Percentiles rank a stretch among this genome's conserved stretches.
Conservation (phyloP, 2,797 vertebrate species). For the Rhynchonycteris naso region DNA sequence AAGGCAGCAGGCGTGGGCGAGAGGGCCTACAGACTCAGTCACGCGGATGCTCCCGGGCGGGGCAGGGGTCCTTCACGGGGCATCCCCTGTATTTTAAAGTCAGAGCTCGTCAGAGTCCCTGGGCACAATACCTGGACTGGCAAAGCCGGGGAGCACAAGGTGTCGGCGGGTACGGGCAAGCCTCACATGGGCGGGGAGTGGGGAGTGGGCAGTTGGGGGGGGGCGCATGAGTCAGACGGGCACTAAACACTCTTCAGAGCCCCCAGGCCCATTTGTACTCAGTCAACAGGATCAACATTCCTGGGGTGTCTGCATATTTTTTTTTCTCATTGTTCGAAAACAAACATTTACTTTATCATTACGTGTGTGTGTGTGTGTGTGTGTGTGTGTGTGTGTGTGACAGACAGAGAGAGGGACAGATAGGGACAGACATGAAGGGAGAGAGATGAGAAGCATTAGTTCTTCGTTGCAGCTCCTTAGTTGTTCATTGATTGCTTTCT, state of each 20-base stretch:
- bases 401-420: too few relatives aligned
- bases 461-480: too few relatives aligned
- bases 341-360: too few relatives aligned
- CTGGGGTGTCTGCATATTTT: background rate
- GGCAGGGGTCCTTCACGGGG: background rate
- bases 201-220: too few relatives aligned
- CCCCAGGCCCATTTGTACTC: background rate
- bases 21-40: background rate
- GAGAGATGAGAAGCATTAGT: too few relatives aligned
- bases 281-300: background rate
- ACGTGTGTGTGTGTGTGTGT: too few relatives aligned
- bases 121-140: background rate
- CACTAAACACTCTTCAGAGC: background rate
- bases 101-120: background rate
- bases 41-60: background rate
- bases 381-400: too few relatives aligned
- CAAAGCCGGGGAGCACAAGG: background rate
- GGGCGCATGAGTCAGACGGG: too few relatives aligned
- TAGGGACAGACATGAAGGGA: too few relatives aligned
- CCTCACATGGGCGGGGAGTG: too few relatives aligned
- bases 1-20: background rate
- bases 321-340: too few relatives aligned
- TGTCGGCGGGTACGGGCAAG: background rate
- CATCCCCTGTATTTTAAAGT: background rate
- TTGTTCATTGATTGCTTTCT: too few relatives aligned